Evolutionary conservation across 2,113 vertebrate genomes (phyloP), one percentile per base, ranked within the genome.

Genomic region (Corydoras maculifer): DNA sequence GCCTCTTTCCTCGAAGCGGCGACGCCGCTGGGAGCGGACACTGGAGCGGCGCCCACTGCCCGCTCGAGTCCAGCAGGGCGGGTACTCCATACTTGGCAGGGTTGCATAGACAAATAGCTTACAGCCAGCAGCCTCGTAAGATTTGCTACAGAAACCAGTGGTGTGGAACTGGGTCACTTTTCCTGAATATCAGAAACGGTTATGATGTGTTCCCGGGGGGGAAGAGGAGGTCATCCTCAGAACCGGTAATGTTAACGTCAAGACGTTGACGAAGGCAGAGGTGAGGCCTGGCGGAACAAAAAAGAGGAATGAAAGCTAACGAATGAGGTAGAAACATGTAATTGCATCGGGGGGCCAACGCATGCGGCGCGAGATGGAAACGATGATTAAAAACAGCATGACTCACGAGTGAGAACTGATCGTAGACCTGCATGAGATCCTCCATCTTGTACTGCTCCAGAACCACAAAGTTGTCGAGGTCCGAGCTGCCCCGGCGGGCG

Each of bases 101-200:
- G 91, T 98, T 99, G 96, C 96, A 99, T 99, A 99, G 96, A 99
- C 91, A 84, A 82, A 93, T 92, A 97, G 93, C 93, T 97, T 93
- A 92, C 89, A 96, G 90, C 88, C 93, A 97, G 95, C 94, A 97
- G 96, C 94, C 93, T 94, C 92, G 87, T 81, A 90, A 91, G 91
- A 88, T 91, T 87, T 92, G 94, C 94, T 97, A 96, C 93, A 93
- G 91, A 94, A 92, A 89, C 89, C 91, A 93, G 92, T 91, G 88
- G 90, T 93, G 90, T 90, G 93, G 91, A 92, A 92, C 88, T 91
- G 87, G 91, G 88, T 93, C 89, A 91, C 90, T 94, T 72, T 68
- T 98, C 94, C 96, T 95, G 95, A 98, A 99, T 94, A 95, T 94
- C 93, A 95, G 92, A 93, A 97, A 97, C 87, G 86, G 86, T 89